Percentiles rank a stretch among this genome's conserved stretches.
Conservation (phyloP, 2,888 invertebrate species). For the Meiosimyza platycephala region DNA sequence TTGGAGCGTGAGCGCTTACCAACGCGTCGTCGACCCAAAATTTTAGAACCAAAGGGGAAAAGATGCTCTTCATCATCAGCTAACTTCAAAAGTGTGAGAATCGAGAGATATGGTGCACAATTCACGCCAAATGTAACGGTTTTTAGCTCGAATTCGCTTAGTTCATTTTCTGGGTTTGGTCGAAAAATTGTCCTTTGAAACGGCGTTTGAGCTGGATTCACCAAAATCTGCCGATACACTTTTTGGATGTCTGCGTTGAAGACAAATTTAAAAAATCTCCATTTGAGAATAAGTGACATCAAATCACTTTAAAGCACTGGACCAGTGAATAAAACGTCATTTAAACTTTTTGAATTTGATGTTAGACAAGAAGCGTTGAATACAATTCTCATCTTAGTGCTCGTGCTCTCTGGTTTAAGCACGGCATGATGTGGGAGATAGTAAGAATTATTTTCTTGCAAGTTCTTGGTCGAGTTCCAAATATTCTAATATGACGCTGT, state of each 20-base stretch:
- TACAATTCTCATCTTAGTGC: slow-evolving; percentile 7
- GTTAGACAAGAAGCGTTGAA: neutral
- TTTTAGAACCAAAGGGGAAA: no score
- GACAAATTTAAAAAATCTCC: slow-evolving; percentile 23
- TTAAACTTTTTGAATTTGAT: neutral
- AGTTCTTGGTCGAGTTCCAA: no score
- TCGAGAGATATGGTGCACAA: slow-evolving; percentile 21
- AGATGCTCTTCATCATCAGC: neutral
- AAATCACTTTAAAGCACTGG: slow-evolving; percentile 15
- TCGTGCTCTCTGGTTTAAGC: neutral
- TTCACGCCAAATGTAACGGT: slow-evolving; percentile 11
- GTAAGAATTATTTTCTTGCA: neutral
- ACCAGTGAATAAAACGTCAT: slow-evolving; percentile 21
- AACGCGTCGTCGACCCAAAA: no score
- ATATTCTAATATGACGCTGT: no score
- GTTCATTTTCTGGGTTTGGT: neutral
- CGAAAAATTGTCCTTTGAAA: slow-evolving; percentile 12
- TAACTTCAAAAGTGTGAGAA: slow-evolving; percentile 11
- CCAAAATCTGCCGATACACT: slow-evolving; percentile 24
- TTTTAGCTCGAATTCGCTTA: slow-evolving; percentile 25
- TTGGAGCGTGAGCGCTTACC: no score
- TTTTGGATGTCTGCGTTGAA: slow-evolving; percentile 26
- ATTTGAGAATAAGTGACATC: slow-evolving; percentile 3
- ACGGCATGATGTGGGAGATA: slow-evolving; percentile 29
- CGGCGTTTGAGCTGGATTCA: neutral